Evolutionary conservation across 2,888 invertebrate genomes (phyloP).

Genomic region (Brassicogethes aeneus): DNA sequence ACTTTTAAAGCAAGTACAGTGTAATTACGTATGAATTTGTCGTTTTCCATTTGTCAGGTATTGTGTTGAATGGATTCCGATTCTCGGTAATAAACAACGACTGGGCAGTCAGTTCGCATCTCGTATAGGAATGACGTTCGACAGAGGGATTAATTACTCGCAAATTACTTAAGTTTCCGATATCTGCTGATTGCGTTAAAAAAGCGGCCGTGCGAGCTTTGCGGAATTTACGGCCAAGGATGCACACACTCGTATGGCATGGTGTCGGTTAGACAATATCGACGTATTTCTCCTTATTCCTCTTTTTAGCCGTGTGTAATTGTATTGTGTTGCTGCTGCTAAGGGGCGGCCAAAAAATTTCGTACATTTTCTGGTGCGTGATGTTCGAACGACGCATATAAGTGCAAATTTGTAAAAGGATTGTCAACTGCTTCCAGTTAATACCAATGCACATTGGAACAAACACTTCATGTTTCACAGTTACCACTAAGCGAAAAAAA

Average conservation of each 20-base stretch:
- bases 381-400: conserved; percentile 15
- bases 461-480: no score
- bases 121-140: no score
- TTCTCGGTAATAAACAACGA: background rate
- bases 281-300: background rate
- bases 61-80: background rate
- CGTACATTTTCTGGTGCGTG: conserved; percentile 15
- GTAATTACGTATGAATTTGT: no score
- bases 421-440: conserved; percentile 26
- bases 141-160: background rate
- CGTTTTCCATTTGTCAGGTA: no score
- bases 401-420: conserved; percentile 14
- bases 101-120: background rate
- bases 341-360: conserved; percentile 7
- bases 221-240: background rate
- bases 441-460: no score
- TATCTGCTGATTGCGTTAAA: conserved; percentile 1
- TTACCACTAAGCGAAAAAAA: no score
- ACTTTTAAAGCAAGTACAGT: no score
- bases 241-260: conserved; percentile 1
- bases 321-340: conserved; percentile 2
- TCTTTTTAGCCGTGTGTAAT: background rate
- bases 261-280: conserved; percentile 2
- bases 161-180: background rate
- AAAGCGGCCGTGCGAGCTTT: background rate